Percentiles rank a stretch among this genome's conserved stretches.
Conservation (phyloP, 2,113 vertebrate species). For the Lagopus muta region DNA sequence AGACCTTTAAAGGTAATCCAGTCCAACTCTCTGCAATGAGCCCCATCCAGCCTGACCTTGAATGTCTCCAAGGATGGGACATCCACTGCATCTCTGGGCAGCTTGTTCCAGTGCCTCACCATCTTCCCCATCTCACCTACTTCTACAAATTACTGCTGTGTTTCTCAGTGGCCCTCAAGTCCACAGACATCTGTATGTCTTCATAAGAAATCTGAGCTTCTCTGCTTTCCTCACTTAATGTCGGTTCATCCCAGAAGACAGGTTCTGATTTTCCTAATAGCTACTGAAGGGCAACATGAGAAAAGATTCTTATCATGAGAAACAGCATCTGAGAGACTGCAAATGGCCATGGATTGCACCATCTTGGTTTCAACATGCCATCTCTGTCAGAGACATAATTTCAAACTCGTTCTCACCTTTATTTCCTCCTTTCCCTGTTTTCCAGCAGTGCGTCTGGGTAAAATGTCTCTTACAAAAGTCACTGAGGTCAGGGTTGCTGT, state of each 20-base stretch:
- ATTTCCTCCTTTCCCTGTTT: neutral
- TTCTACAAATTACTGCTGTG: neutral
- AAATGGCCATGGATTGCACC: constrained; percentile 30
- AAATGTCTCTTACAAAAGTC: neutral
- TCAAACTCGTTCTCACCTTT: neutral
- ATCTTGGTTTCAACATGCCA: constrained; percentile 23
- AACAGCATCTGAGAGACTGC: neutral
- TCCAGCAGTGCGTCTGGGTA: neutral
- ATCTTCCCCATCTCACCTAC: neutral
- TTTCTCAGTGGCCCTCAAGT: neutral
- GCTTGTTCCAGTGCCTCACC: too few relatives aligned
- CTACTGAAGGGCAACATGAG: neutral
- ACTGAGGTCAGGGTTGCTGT: neutral
- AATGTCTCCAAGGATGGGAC: too few relatives aligned
- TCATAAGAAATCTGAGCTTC: neutral
- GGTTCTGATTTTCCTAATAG: constrained; percentile 28
- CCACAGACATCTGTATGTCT: neutral
- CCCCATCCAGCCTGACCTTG: too few relatives aligned
- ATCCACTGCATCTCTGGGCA: too few relatives aligned
- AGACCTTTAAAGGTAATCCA: too few relatives aligned
- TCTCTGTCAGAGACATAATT: constrained; percentile 9
- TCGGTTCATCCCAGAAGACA: neutral
- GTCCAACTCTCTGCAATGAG: too few relatives aligned
- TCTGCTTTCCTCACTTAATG: neutral
- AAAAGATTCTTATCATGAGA: constrained; percentile 3